phyloP scores from a whole-genome alignment of 2,888 invertebrate genomes.

The Embidobia sp. region DNA sequence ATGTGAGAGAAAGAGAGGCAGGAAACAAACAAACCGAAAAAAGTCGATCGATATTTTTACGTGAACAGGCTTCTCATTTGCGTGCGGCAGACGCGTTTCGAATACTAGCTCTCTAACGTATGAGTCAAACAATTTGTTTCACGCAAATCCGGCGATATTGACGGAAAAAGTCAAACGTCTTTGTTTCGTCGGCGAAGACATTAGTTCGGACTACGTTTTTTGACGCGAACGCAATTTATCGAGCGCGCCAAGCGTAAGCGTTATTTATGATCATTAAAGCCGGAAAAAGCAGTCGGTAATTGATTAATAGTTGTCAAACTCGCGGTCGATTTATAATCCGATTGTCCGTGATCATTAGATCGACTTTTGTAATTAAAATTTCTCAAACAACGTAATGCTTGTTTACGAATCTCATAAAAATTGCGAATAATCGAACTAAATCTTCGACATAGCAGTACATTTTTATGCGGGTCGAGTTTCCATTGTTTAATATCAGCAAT shows the following conservation, averaged over 20 bases:
- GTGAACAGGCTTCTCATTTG: conserved; percentile 1
- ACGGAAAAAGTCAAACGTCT: conserved; percentile 9
- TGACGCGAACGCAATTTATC: conserved; percentile 2
- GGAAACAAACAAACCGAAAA: neutral
- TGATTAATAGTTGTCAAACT: conserved; percentile 17
- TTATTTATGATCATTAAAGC: neutral
- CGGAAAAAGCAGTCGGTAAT: neutral
- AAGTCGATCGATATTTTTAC: conserved; percentile 9
- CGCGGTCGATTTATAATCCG: conserved; percentile 13
- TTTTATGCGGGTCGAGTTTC: too few species aligned
- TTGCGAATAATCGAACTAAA: neutral
- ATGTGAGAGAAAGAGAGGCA: neutral
- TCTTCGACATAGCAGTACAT: too few species aligned
- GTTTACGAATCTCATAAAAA: too few species aligned
- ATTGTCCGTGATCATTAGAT: neutral
- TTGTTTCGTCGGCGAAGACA: neutral
- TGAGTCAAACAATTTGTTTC: conserved; percentile 4
- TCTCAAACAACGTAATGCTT: too few species aligned
- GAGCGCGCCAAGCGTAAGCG: neutral
- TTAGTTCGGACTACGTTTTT: neutral
- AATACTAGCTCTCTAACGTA: conserved; percentile 13
- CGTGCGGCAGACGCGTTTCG: neutral
- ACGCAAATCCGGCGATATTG: conserved; percentile 13
- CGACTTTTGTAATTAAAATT: neutral
- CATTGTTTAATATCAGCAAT: too few species aligned